These are phyloP conservation scores for Pristionchus fissidentatus DNA, from an alignment of 2,888 invertebrate species.

Conservation along the genomic window DNA sequence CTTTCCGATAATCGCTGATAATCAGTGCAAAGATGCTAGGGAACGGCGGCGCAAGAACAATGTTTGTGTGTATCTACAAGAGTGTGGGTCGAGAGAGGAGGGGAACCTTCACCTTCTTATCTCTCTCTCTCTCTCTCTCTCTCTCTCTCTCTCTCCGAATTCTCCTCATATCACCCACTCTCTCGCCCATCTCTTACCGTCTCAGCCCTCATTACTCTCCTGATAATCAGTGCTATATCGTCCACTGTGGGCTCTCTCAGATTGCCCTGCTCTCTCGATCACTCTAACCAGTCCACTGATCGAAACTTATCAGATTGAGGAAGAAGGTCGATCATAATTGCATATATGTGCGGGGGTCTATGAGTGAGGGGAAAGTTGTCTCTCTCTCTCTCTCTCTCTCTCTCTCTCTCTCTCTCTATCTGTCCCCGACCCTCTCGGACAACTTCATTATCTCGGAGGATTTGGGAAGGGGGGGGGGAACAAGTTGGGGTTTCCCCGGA, in stretches of 20 bases:
- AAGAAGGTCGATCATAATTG: constrained; percentile 41
- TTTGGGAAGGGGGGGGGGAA: background rate
- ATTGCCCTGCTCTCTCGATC: no score
- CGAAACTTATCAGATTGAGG: constrained; percentile 13
- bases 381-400: background rate
- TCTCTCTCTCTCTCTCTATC: background rate
- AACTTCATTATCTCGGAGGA: background rate
- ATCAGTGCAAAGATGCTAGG: background rate
- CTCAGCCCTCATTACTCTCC: background rate
- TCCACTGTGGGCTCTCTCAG: no score
- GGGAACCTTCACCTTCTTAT: background rate
- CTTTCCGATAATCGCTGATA: background rate
- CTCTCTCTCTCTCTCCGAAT: background rate
- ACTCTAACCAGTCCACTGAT: background rate
- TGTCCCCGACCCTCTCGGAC: background rate
- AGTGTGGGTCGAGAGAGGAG: background rate
- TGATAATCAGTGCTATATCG: background rate
- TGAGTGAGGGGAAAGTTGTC: background rate
- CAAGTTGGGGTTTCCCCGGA: background rate
- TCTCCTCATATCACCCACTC: background rate
- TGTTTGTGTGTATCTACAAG: constrained; percentile 28
- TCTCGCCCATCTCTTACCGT: constrained; percentile 10
- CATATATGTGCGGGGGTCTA: background rate
- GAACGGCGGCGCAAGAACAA: constrained; percentile 12
- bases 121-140: background rate